Percentiles rank a stretch among this genome's conserved stretches.
Conservation (phyloP, 2,888 invertebrate genomes). For the Rhingia campestris region DNA sequence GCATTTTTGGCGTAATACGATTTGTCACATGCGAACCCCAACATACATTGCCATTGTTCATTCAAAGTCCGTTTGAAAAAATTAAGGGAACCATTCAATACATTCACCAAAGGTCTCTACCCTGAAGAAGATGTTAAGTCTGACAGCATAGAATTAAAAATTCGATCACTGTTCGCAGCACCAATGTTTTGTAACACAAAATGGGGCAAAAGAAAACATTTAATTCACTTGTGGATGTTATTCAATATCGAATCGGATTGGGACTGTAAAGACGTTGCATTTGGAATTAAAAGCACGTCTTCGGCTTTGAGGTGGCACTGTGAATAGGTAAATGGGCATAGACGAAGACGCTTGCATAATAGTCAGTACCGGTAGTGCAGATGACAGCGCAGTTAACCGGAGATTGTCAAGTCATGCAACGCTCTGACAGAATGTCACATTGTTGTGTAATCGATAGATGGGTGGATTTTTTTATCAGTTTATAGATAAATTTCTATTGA, state of each 20-base stretch:
- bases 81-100: conserved; percentile 27
- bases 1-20: conserved; percentile 23
- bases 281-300: conserved; percentile 60
- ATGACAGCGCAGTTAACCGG: conserved; percentile 22
- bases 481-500: conserved; percentile 19
- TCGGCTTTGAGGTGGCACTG: conserved; percentile 11
- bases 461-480: conserved; percentile 15
- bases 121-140: conserved; percentile 41
- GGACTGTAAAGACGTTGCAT: conserved; percentile 30
- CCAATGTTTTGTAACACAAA: conserved; percentile 34
- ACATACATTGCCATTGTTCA: conserved; percentile 35
- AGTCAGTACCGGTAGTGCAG: neutral
- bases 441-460: conserved; percentile 47
- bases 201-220: conserved; percentile 26
- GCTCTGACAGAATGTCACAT: conserved; percentile 23
- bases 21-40: conserved; percentile 29
- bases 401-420: conserved; percentile 19
- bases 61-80: conserved; percentile 63
- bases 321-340: conserved; percentile 4
- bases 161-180: conserved; percentile 41
- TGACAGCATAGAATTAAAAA: conserved; percentile 44
- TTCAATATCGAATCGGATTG: conserved; percentile 24
- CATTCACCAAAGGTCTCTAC: neutral
- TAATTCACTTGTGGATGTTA: conserved; percentile 61
- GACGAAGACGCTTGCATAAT: conserved; percentile 27